These are phyloP conservation scores for Acleris emargana DNA, from an alignment of 2,888 invertebrate species.

Conservation along the genomic window DNA sequence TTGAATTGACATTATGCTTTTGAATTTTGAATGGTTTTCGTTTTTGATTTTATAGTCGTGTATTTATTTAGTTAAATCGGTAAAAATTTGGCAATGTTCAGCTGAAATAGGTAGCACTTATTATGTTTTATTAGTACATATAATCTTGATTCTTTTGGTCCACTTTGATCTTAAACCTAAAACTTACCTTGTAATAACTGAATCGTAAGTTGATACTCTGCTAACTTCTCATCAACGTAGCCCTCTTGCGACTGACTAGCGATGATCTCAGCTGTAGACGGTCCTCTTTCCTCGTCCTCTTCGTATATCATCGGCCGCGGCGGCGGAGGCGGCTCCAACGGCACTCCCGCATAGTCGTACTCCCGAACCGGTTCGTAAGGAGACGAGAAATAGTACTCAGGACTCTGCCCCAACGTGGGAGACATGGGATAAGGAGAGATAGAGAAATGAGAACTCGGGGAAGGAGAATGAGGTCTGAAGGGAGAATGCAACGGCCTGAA, in stretches of 20 bases:
- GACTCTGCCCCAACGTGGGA: conserved; percentile 84
- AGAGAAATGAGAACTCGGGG: conserved; percentile 78
- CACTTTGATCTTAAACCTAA: background rate
- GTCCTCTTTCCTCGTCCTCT: conserved; percentile 90
- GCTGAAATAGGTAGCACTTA: too few relatives aligned
- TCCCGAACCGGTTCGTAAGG: conserved; percentile 85
- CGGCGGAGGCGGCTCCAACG: conserved; percentile 90
- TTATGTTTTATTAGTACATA: too few relatives aligned
- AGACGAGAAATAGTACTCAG: conserved; percentile 84
- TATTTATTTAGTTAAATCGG: too few relatives aligned
- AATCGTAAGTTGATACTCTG: conserved; percentile 96
- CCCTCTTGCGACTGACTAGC: conserved; percentile 97
- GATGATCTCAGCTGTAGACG: conserved; percentile 95
- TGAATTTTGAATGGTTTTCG: too few relatives aligned
- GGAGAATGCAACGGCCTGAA: conserved; percentile 78
- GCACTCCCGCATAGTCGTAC: conserved; percentile 89
- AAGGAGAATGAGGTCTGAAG: conserved; percentile 74
- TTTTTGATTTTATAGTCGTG: too few relatives aligned
- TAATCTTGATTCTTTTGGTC: too few relatives aligned
- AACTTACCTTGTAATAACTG: conserved; percentile 93
- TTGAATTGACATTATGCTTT: too few relatives aligned
- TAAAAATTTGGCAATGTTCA: too few relatives aligned
- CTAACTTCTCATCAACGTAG: conserved; percentile 96
- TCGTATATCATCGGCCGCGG: conserved; percentile 86
- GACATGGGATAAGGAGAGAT: conserved; percentile 81